phyloP scores from a whole-genome alignment of 2,113 vertebrate species.

The Stomatorhinus ivindoensis region DNA sequence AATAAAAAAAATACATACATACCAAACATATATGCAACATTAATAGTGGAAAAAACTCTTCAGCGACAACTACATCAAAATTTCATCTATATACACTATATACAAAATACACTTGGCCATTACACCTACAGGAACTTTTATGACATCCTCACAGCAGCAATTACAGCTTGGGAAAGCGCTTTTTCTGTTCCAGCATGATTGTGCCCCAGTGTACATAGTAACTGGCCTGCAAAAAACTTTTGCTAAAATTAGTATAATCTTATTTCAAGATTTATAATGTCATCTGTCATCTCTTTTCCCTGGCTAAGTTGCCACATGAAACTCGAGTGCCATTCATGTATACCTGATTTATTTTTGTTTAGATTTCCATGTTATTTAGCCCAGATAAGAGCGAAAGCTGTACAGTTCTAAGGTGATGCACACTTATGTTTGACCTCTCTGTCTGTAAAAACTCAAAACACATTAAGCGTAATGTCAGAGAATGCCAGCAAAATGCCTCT shows the following conservation, averaged over 20 bases:
- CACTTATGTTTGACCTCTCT: not conserved
- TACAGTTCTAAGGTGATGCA: not conserved
- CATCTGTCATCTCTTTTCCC: not conserved
- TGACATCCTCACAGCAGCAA: too few relatives aligned
- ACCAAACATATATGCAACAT: not conserved
- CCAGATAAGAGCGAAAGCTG: not conserved
- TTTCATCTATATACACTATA: too few relatives aligned
- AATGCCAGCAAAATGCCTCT: not conserved
- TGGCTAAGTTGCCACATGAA: not conserved
- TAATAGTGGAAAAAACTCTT: too few relatives aligned
- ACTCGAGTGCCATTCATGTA: not conserved
- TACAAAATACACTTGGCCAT: too few relatives aligned
- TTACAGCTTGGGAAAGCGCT: too few relatives aligned
- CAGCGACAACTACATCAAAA: too few relatives aligned
- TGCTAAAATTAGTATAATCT: not conserved
- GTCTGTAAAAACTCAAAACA: not conserved
- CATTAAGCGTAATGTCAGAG: not conserved
- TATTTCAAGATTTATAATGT: not conserved
- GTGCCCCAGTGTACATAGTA: too few relatives aligned
- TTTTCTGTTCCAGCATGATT: too few relatives aligned
- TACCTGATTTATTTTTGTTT: not conserved
- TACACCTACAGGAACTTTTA: too few relatives aligned
- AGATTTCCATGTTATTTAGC: not conserved
- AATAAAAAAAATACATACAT: not conserved
- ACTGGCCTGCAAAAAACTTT: not conserved